Conservation (phyloP, 2,113 vertebrate species). For the Callorhinus ursinus region DNA sequence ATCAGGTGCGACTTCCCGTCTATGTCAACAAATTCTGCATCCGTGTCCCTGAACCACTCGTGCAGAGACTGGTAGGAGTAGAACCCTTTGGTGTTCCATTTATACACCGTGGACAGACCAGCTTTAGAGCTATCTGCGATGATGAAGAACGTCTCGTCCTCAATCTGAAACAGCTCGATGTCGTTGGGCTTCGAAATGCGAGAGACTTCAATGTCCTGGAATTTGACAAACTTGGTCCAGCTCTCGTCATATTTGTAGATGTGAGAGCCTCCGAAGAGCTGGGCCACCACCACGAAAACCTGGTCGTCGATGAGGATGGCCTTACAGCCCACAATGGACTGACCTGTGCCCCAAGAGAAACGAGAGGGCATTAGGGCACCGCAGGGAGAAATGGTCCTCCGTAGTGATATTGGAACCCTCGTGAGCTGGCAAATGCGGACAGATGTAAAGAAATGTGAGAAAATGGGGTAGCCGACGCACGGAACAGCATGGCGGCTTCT, state of each 20-base stretch:
- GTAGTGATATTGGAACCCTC: rapidly evolving
- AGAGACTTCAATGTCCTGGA: conserved; percentile 98
- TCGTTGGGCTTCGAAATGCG: conserved; percentile 99
- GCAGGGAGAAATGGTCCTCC: not conserved
- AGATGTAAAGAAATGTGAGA: not conserved
- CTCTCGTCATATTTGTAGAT: conserved; percentile 98
- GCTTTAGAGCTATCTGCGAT: conserved; percentile 99
- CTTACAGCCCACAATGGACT: conserved; percentile 98
- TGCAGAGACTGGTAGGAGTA: conserved; percentile 98
- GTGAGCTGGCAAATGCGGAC: not conserved
- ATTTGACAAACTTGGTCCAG: conserved; percentile 97
- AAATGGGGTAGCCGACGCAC: no score
- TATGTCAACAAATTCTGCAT: conserved; percentile 94
- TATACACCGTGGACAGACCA: conserved; percentile 97
- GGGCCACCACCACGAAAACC: conserved; percentile 98
- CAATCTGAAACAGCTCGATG: conserved; percentile 96
- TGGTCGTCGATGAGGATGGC: conserved; percentile 95
- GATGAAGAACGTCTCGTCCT: conserved; percentile 94
- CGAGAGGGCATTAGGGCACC: conserved; percentile 61
- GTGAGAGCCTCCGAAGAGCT: conserved; percentile 98
- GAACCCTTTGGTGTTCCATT: conserved; percentile 98
- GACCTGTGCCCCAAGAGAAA: conserved; percentile 87
- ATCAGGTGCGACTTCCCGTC: conserved; percentile 96
- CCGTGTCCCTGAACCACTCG: conserved; percentile 98
- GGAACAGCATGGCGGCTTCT: not conserved